These are phyloP conservation scores for Actenoides hombroni DNA, from an alignment of 2,113 vertebrate genomes.

Conservation along the genomic window DNA sequence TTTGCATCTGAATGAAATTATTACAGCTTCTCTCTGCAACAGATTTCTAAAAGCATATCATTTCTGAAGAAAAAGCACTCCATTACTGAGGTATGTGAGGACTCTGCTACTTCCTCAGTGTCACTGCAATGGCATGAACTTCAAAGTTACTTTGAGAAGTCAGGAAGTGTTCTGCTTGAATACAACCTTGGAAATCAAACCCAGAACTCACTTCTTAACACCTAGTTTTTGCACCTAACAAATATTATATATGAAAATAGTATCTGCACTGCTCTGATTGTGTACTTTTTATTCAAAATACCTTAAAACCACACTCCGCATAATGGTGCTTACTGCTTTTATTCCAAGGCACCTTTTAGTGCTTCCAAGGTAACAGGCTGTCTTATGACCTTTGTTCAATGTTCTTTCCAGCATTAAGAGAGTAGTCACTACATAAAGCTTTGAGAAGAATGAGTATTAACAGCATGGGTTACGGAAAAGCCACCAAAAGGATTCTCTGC, in stretches of 20 bases:
- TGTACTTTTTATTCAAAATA: background rate
- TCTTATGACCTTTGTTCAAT: background rate
- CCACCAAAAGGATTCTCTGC: background rate
- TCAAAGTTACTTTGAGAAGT: background rate
- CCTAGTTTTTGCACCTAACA: background rate
- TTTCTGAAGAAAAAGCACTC: background rate
- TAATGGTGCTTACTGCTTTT: background rate
- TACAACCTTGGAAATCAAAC: background rate
- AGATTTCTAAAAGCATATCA: background rate
- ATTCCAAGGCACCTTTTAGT: background rate
- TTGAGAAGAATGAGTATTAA: background rate
- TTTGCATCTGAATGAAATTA: background rate
- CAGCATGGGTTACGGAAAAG: background rate
- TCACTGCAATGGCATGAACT: background rate
- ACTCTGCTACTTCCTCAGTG: background rate
- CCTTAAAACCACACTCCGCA: background rate
- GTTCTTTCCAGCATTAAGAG: background rate
- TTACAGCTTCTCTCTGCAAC: background rate
- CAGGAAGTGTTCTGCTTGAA: background rate
- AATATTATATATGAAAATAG: background rate
- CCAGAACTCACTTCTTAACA: background rate
- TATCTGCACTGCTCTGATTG: background rate
- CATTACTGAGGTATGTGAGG: background rate
- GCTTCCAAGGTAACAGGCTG: background rate
- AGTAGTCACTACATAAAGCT: background rate